phyloP scores from a whole-genome alignment of 2,797 vertebrate species.

The Linurgus olivaceus region DNA sequence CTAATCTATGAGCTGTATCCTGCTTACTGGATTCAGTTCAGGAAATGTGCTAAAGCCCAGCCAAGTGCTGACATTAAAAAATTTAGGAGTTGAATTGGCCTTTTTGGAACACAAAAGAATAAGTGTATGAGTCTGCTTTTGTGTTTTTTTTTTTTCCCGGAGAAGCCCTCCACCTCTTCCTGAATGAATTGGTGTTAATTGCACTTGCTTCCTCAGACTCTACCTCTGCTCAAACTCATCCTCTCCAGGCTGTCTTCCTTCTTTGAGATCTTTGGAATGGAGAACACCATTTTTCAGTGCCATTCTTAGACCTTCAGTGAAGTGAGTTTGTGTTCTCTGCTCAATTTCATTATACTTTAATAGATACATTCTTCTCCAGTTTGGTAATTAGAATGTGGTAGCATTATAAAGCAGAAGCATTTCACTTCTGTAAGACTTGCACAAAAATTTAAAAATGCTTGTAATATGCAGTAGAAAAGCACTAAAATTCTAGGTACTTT shows the following conservation, averaged over 20 bases:
- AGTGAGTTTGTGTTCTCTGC: background rate
- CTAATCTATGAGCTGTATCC: background rate
- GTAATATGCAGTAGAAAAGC: background rate
- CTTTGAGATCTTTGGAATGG: constrained; percentile 19
- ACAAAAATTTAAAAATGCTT: background rate
- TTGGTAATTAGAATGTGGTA: background rate
- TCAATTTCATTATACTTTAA: background rate
- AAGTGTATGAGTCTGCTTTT: background rate
- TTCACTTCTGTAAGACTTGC: background rate
- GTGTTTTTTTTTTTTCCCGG: background rate
- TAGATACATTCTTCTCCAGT: background rate
- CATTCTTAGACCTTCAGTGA: background rate
- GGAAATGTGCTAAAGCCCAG: background rate
- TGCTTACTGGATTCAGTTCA: background rate
- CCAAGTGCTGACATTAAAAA: background rate
- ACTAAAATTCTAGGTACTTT: background rate
- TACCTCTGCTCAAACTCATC: background rate
- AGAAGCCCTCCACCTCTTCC: background rate
- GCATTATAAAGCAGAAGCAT: background rate
- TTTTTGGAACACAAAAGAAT: background rate
- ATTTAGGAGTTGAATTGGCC: background rate
- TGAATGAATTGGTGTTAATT: background rate
- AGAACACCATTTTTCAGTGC: background rate
- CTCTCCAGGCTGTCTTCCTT: background rate
- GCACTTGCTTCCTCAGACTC: background rate